Conservation (phyloP, 1,140 invertebrate genomes). For the Drosophila pruinosa region DNA sequence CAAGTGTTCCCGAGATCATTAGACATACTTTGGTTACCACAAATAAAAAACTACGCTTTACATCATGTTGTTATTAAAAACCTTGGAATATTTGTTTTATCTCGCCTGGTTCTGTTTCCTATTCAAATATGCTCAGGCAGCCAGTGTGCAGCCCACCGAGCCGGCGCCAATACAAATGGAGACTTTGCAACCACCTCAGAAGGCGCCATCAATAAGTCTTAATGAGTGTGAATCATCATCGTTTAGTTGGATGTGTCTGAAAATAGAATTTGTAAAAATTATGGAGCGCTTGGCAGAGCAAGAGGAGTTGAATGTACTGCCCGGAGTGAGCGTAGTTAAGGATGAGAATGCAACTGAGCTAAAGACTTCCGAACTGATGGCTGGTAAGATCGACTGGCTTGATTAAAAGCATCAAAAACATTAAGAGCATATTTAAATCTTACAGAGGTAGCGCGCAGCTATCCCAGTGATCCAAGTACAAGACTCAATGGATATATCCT, state of each 20-base stretch:
- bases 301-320: constrained; percentile 84
- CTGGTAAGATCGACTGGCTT: constrained; percentile 50
- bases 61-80: constrained; percentile 68
- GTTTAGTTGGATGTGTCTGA: constrained; percentile 90
- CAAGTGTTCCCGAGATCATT: constrained; percentile 26
- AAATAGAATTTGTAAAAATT: constrained; percentile 90
- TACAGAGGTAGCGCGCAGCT: constrained; percentile 88
- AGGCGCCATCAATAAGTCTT: constrained; percentile 15
- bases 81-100: constrained; percentile 73
- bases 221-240: constrained; percentile 86
- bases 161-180: constrained; percentile 21
- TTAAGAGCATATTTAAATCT: background rate
- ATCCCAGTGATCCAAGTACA: constrained; percentile 89
- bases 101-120: constrained; percentile 65
- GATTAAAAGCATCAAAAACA: background rate
- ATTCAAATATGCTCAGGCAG: constrained; percentile 62
- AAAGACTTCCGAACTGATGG: constrained; percentile 86
- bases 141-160: constrained; percentile 54
- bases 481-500: constrained; percentile 90
- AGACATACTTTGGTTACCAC: constrained; percentile 25
- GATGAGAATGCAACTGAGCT: constrained; percentile 85
- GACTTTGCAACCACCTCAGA: constrained; percentile 38
- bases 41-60: background rate
- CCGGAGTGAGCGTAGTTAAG: constrained; percentile 88
- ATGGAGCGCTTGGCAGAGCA: constrained; percentile 87